Evolutionary conservation across 2,797 vertebrate species (phyloP).

Genomic region (Orestias chungarensis): DNA sequence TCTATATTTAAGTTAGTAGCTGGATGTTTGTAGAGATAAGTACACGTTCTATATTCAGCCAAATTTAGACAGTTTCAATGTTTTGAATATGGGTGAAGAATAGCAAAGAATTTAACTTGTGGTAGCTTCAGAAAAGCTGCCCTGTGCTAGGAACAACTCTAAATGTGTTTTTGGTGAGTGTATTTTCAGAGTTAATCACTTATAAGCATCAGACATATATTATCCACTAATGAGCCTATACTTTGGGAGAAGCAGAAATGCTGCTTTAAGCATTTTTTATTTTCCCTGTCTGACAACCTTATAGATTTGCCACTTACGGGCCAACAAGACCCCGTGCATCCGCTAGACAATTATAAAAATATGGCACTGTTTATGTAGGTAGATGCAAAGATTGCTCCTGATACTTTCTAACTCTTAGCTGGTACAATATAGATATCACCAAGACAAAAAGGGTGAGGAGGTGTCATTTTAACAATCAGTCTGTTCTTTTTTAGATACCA

Average conservation of each 20-base stretch:
- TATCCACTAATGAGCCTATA: constrained; percentile 20
- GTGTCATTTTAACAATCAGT: constrained; percentile 33
- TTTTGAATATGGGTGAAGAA: neutral
- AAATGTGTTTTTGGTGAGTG: constrained; percentile 34
- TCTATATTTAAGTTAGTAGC: constrained; percentile 4
- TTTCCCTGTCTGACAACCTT: constrained; percentile 47
- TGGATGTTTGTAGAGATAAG: neutral
- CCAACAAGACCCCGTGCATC: constrained; percentile 41
- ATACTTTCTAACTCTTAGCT: constrained; percentile 26
- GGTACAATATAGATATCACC: constrained; percentile 3
- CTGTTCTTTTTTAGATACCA: constrained; percentile 34
- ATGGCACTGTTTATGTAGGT: neutral
- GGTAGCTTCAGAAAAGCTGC: neutral
- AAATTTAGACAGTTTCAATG: neutral
- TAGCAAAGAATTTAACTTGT: neutral
- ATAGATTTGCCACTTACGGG: constrained; percentile 24
- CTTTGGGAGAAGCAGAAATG: constrained; percentile 17
- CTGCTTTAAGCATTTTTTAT: constrained; percentile 22
- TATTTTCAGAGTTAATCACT: constrained; percentile 41
- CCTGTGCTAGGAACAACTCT: neutral
- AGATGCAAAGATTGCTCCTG: constrained; percentile 11
- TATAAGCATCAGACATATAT: constrained; percentile 37
- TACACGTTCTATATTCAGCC: neutral
- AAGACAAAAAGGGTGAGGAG: constrained; percentile 8
- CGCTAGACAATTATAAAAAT: constrained; percentile 37